Percentiles rank a stretch among this genome's conserved stretches.
Evolutionary conservation across 2,113 vertebrate genomes (phyloP).

Genomic region (Cromileptes altivelis): DNA sequence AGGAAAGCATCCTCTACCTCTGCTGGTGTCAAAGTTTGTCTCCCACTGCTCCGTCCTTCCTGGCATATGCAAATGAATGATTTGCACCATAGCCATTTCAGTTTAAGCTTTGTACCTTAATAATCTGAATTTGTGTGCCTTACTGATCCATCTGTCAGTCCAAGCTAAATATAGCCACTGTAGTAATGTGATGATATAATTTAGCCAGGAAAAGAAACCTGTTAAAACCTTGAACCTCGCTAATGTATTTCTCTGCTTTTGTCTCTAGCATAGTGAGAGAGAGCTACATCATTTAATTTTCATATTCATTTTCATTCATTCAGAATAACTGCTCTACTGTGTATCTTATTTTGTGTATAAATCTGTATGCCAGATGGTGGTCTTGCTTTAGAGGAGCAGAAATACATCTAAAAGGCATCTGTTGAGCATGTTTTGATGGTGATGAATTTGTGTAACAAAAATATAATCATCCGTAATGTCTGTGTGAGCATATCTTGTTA

Average conservation of each 20-base stretch:
- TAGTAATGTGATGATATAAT: background rate
- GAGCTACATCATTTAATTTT: background rate
- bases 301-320: slow-evolving; percentile 2
- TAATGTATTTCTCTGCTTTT: background rate
- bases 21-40: slow-evolving; percentile 10
- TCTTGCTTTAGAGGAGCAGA: background rate
- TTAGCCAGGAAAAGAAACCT: background rate
- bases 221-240: background rate
- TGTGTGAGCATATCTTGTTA: background rate
- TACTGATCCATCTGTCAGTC: slow-evolving; percentile 30
- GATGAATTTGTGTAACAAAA: background rate
- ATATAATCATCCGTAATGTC: background rate
- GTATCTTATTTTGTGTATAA: background rate
- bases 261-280: background rate
- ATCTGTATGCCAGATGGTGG: slow-evolving; percentile 16
- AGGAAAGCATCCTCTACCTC: slow-evolving; percentile 23
- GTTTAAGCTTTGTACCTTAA: slow-evolving; percentile 28
- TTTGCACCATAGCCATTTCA: slow-evolving; percentile 37
- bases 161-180: slow-evolving; percentile 32
- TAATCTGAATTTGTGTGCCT: slow-evolving; percentile 1
- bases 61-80: slow-evolving; percentile 28
- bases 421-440: background rate
- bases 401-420: slow-evolving; percentile 18
- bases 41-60: slow-evolving; percentile 8
- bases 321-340: background rate